A percentile compares a stretch with the other conserved stretches of the same genome.
Conservation (phyloP, 1,140 invertebrate species). For the Musca vetustissima region DNA sequence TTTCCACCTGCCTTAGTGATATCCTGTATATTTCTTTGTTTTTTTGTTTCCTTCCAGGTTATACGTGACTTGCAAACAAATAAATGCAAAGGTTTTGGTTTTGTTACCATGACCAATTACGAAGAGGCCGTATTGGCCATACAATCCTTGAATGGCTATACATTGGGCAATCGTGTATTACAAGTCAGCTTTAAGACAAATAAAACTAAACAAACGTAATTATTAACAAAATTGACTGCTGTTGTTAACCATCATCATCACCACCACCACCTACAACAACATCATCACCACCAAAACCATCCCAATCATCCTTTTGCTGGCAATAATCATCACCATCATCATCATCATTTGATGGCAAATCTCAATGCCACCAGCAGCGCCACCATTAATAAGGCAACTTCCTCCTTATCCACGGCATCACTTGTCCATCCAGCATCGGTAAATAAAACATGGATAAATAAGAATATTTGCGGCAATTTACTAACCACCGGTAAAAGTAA, state of each 20-base stretch:
- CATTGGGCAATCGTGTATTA: constrained; percentile 93
- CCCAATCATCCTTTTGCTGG: neutral
- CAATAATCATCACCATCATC: too few species aligned
- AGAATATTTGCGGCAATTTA: neutral
- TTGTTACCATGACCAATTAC: constrained; percentile 99
- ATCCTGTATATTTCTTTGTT: neutral
- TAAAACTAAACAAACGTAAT: constrained; percentile 87
- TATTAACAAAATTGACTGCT: constrained; percentile 55
- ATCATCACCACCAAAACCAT: neutral
- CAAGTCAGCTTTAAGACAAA: constrained; percentile 99
- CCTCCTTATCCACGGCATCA: neutral
- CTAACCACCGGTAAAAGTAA: constrained; percentile 10
- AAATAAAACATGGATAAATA: neutral
- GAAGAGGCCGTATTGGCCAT: constrained; percentile 97
- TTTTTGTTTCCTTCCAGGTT: constrained; percentile 54
- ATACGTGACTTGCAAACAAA: constrained; percentile 97
- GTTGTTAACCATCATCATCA: constrained; percentile 43
- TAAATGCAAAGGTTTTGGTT: constrained; percentile 99
- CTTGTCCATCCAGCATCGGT: neutral
- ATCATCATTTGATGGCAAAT: constrained; percentile 5
- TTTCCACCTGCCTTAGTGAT: neutral
- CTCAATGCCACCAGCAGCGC: neutral
- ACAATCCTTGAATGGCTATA: constrained; percentile 96
- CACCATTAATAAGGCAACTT: neutral
- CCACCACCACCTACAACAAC: constrained; percentile 33